phyloP scores from a whole-genome alignment of 2,888 invertebrate genomes.

The Ernsta delagoae region DNA sequence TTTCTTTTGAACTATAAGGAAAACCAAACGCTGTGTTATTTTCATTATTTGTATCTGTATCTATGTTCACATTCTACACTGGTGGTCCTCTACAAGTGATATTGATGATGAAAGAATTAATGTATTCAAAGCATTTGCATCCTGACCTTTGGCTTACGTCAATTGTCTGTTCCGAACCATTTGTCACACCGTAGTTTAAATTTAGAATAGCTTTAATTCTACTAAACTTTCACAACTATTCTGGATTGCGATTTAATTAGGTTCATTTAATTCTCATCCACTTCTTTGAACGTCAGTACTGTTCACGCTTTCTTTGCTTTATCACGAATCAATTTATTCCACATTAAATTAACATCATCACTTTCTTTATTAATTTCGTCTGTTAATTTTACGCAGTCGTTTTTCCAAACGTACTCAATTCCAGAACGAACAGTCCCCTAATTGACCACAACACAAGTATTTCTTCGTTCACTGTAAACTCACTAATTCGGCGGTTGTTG shows the following conservation, averaged over 20 bases:
- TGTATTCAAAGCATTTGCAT: conserved; percentile 13
- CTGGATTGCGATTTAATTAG: not conserved
- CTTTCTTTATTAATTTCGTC: no score
- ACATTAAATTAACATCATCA: not conserved
- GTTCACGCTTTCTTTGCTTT: conserved; percentile 24
- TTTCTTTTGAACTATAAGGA: not conserved
- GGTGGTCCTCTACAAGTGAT: conserved; percentile 8
- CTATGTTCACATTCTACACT: not conserved
- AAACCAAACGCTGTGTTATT: not conserved
- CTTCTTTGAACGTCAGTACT: conserved; percentile 1
- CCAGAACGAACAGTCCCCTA: not conserved
- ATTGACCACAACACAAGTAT: not conserved
- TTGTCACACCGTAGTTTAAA: conserved; percentile 26
- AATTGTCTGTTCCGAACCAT: conserved; percentile 20
- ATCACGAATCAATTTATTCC: conserved; percentile 3
- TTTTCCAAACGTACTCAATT: not conserved
- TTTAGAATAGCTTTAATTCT: not conserved
- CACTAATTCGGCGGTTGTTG: conserved; percentile 19
- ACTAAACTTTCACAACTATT: not conserved
- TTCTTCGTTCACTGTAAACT: not conserved
- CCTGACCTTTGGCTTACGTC: conserved; percentile 17
- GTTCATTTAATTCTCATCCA: conserved; percentile 3
- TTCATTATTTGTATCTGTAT: not conserved
- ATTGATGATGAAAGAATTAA: conserved; percentile 13
- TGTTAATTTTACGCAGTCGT: no score